Base-by-base conservation (phyloP, 2,888 invertebrate species). In the Cotesia congregata region DNA sequence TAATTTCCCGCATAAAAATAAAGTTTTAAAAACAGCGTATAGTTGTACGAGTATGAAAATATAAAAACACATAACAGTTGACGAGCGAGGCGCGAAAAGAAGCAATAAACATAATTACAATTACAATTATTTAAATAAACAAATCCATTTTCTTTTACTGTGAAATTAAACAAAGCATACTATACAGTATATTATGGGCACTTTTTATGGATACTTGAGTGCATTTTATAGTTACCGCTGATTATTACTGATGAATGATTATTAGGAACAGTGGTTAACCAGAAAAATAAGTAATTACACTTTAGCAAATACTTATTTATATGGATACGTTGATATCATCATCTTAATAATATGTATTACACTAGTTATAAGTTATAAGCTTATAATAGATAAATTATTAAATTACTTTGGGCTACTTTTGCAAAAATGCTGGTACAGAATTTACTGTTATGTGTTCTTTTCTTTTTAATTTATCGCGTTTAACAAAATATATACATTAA, bases 371-470 rank as follows among this genome's bases (percentile, higher is more conserved):
- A 1, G 12, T 50, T 67, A 67, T n/a, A 30, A 9, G 39, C 12
- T 39, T n/a, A 38, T 67, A 30, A 67, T 20, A 65, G 20, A 65
- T 65, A 5, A 65, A 65, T 65, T 65, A 20, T 20, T 38, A 65
- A 65, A 20, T 65, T 30, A 12, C n/a, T 65, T 17, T 65, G 17
- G 17, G 17, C 12, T 17, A 20, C 38, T 65, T 65, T 65, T 9
- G 6, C 12, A 6, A 17, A 65, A 65, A 20, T 20, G 38, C 12
- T 12, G 12, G 12, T 65, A 65, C 65, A 65, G 12, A 5, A 30
- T 30, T 65, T 17, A 12, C 20, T 17, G 17, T 20, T 6, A 62
- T 17, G 17, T 62, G 62, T 9, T 15, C 12, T 50, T 50, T 12
- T 12, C 50, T 50, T 50, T 50, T 65, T 38, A 12, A 50, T 50